Evolutionary conservation across 2,113 vertebrate species (phyloP), one percentile per base, ranked within the genome.

Genomic region (Crypturellus undulatus): DNA sequence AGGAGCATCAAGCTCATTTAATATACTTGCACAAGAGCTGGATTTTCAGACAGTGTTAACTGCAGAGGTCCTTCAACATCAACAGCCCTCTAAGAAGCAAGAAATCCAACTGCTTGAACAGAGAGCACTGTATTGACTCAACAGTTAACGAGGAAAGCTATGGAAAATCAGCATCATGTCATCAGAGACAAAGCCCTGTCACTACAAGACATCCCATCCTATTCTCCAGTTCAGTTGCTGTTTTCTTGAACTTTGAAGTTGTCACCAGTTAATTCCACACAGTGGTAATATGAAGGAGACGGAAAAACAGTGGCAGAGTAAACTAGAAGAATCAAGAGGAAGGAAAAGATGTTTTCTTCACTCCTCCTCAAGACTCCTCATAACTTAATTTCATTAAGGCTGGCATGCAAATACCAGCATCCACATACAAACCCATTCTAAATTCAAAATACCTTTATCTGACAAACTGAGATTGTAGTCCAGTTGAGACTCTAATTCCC

Each of bases 111-210:
- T 34, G 12, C 13, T 26, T 59, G 42, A 76, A 76, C 2, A 60
- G 30, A 40, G 59, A 28, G 1, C 7, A 24, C 42, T 43, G 4
- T 3, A 1, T 10, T 76, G 24, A 9, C 49, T 52, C 20, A 49
- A 64, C 68, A 40, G 14, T 2, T 30, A 3, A 3, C 11, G 26
- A 56, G 36, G 32, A 34, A 90, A 73, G 38, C 6, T 26, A 49
- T 1, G 32, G 14, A 40, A 10, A 38, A 32, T n/a, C 17, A 67
- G 5, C 2, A 24, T 8, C 10, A 25, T 38, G 52, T 17, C 65
- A 52, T 1, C 13, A 76, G 52, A 34, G 16, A 9, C 2, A 34
- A 62, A 78, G 36, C 0, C 1, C 0, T 1, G 2, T 21, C 36
- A 24, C 16, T 47, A 7, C 9, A 76, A 25, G 6, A 25, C 54